Base-by-base conservation (phyloP, 2,113 vertebrate genomes). In the Microcebus tavaratra region DNA sequence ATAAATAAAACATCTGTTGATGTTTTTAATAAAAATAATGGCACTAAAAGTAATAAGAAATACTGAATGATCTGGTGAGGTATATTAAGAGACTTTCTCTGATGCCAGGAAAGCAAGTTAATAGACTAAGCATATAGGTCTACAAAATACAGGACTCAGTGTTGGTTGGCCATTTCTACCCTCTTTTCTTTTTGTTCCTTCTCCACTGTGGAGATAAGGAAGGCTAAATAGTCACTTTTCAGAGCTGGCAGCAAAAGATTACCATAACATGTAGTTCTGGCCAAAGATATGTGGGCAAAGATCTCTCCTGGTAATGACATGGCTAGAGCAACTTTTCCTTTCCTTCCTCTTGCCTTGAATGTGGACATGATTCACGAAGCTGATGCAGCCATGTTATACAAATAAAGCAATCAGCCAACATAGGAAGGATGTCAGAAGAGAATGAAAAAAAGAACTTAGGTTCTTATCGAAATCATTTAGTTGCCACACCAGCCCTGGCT, bases 1-100 rank as follows among this genome's bases (percentile, higher is more conserved):
- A 36, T 36, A 36, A 36, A 36, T 36, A 36, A 36, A 36, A 36
- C 36, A 36, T 42, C 27, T 39, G 34, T 17, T 68, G 68, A n/a
- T 23, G 39, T 87, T 90, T 93, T 83, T 25, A 95, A 90, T 76
- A 73, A 85, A 94, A 72, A 82, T 5, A 42, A 72, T 59, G 45
- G 17, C 27, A 61, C 11, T 75, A 34, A 90, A 84, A 34, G 17
- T 42, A 67, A 39, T 50, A 63, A 78, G 20, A 72, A 95, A 92
- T 85, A 2, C 2, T 4, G 63, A 78, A 82, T 65, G 53, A 53
- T 80, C 65, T 21, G 2, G 45, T 84, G 29, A 83, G 10, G 29
- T 76, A 4, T 48, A 48, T 67, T 42, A 63, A 76, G 25, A 82
- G n/a, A 45, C 6, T 34, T 68, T 83, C 20, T 11, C 50, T 68